Evolutionary conservation across 1,140 invertebrate genomes (phyloP), one percentile per base, ranked within the genome.

Genomic region (Potamilus streckersoni): DNA sequence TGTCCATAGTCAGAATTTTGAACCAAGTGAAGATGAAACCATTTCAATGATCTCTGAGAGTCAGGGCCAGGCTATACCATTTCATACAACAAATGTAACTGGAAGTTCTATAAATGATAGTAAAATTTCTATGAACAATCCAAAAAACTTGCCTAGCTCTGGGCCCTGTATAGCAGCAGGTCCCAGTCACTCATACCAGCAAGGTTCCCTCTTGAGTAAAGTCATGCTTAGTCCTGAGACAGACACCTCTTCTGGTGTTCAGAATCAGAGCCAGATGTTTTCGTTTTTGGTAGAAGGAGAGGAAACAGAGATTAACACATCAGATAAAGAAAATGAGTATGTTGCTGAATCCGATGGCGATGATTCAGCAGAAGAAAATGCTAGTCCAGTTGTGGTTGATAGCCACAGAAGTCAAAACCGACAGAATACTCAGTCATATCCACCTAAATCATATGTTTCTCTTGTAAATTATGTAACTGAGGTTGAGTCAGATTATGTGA

Each of bases 271-370:
- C 19, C 71, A 72, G 16, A 68, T 80, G 38, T 49, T 83, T 62
- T 83, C 82, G 23, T 86, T 86, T 74, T 79, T 84, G 67, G 62
- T 31, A 17, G 79, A 80, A 31, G 61, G 68, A 20, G 70, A 68
- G 55, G 80, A 84, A 17, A 71, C 74, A 27, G 85, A 86, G n/a
- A 57, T 78, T 13, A 81, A 79, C 16, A 82, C 81, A 1, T 85
- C 85, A 13, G 84, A 87, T 72, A 87, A 87, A 79, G 86, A 86
- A 74, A 85, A 86, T 81, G 84, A 87, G 65, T 76, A 65, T 70
- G 68, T 78, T 57, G 38, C 62, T 59, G 55, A 49, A 1, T 49
- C 62, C 49, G 75, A 72, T 61, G 20, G 38, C 23, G 75, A 77
- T 23, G 73, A 71, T 58, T 71, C 69, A 8, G 38, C 38, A 49